Conservation (phyloP, 2,113 vertebrate species). For the Ceratotherium simum region DNA sequence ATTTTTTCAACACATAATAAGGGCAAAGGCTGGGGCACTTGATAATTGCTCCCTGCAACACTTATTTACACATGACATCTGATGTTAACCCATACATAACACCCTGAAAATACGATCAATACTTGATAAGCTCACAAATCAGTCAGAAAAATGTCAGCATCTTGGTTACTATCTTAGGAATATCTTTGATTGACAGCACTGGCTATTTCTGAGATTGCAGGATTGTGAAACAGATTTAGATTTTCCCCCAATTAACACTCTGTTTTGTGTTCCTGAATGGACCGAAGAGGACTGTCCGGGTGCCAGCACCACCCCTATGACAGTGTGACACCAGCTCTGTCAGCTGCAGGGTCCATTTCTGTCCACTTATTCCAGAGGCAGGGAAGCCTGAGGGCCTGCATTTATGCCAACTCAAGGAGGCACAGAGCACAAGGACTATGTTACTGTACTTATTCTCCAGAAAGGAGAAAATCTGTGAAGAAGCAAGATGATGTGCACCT, state of each 20-base stretch:
- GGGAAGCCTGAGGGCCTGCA: neutral
- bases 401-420: constrained; percentile 12
- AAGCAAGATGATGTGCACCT: neutral
- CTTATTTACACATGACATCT: neutral
- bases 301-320: neutral
- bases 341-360: neutral
- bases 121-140: neutral
- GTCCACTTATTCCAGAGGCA: neutral
- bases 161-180: neutral
- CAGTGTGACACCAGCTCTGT: neutral
- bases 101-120: neutral
- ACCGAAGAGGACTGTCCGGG: neutral
- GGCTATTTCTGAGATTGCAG: neutral
- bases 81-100: neutral
- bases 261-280: neutral
- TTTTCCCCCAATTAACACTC: neutral
- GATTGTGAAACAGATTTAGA: neutral
- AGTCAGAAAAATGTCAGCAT: neutral
- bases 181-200: neutral
- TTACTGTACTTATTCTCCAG: neutral
- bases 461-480: neutral
- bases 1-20: neutral
- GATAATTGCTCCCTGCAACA: neutral
- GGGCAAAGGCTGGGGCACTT: neutral
- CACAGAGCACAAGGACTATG: neutral